Conservation (phyloP, 2,888 invertebrate species). For the Iselma pallidipennis region DNA sequence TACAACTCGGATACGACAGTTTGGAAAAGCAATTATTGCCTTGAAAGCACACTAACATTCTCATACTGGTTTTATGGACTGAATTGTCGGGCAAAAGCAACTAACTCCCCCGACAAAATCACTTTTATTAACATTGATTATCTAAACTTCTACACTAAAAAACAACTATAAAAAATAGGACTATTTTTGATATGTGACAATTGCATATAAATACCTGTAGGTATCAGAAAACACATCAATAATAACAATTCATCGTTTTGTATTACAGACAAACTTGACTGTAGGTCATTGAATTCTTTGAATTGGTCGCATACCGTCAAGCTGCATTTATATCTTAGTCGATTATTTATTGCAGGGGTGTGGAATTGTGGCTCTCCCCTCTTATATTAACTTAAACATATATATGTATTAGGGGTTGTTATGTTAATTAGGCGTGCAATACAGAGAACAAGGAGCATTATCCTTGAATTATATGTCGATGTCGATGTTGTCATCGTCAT, state of each 20-base stretch:
- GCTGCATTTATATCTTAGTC: conserved; percentile 14
- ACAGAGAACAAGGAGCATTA: conserved; percentile 20
- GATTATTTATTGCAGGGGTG: conserved; percentile 42
- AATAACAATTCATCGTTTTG: no score
- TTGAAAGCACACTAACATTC: conserved; percentile 40
- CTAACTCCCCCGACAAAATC: conserved; percentile 39
- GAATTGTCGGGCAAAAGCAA: conserved; percentile 32
- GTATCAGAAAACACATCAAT: no score
- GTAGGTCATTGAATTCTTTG: no score
- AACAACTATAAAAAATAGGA: no score
- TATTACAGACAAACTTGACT: no score
- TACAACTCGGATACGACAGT: conserved; percentile 48
- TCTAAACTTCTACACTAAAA: background rate
- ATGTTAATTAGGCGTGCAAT: conserved; percentile 28
- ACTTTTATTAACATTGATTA: conserved; percentile 44
- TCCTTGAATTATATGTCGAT: conserved; percentile 25
- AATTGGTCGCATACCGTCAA: no score
- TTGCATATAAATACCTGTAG: no score
- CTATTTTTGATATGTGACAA: no score
- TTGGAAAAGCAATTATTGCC: conserved; percentile 46
- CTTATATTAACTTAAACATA: conserved; percentile 45
- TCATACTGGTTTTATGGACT: conserved; percentile 42
- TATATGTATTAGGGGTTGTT: conserved; percentile 40
- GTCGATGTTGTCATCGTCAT: conserved; percentile 10
- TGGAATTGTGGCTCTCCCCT: conserved; percentile 31